Base-by-base conservation (phyloP, 2,113 vertebrate genomes). In the Propithecus coquereli region DNA sequence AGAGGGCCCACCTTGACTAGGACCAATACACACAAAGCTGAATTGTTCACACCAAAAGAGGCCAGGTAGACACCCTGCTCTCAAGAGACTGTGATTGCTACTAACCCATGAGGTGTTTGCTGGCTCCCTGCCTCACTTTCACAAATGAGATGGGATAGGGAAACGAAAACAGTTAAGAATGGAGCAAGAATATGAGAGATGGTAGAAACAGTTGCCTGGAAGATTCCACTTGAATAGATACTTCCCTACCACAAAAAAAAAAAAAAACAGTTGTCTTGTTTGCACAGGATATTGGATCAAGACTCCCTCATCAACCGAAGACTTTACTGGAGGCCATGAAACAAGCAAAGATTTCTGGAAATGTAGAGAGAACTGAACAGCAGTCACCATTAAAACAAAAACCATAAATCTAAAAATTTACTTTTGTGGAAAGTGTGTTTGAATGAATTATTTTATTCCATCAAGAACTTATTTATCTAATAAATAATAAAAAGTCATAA, bases 21-120 rank as follows among this genome's bases (percentile, higher is more conserved):
- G 32, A 90, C 91, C 68, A 47, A 22, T 0, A 11, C 37, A 83
- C 94, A 94, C 91, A 95, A 88, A 89, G 94, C 82, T 50, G 73
- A 20, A n/a, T 12, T 95, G 91, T 91, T 93, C 68, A 6, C 13
- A 10, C 74, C 37, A 27, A 81, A 95, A 63, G 68, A 91, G 73
- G 91, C 37, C 94, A 95, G 47, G 61, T 37, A 57, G 71, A 50
- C 40, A 57, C 65, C 22, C 40, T 13, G 17, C 68, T 59, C 95
- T 95, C 89, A 61, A 74, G 68, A 77, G 83, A 97, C 91, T 2
- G 43, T 25, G 27, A 43, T 20, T 18, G 77, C 86, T 83, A 8
- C 66, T 32, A 57, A 61, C n/a, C 37, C 68, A 34, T 16, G 34
- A 87, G 71, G 47, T 82, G 40, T 52, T 43, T 45, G n/a, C 10